These are phyloP conservation scores for Taphrorychus bicolor DNA, from an alignment of 2,888 invertebrate genomes.

Conservation along the genomic window DNA sequence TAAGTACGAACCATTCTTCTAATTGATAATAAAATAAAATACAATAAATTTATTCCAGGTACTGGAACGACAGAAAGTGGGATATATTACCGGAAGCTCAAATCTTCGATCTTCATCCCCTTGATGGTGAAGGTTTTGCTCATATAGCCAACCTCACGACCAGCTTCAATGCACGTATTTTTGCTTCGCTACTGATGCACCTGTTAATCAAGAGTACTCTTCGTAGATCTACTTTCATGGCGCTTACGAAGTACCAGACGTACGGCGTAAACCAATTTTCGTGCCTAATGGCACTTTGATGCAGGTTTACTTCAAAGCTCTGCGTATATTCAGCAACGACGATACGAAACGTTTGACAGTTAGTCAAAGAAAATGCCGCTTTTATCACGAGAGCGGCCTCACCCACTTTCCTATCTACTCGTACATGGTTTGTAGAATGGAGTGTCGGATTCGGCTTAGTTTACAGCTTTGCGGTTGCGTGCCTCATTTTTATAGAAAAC, in stretches of 20 bases:
- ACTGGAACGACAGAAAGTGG: conserved; percentile 68
- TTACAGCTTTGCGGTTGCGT: conserved; percentile 71
- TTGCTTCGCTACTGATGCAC: background rate
- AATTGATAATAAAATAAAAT: background rate
- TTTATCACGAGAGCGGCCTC: conserved; percentile 70
- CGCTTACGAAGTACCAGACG: conserved; percentile 71
- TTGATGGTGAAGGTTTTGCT: conserved; percentile 79
- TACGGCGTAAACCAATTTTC: conserved; percentile 61
- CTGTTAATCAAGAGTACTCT: background rate
- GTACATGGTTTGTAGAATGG: conserved; percentile 73
- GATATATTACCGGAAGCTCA: conserved; percentile 59
- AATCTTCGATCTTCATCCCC: conserved; percentile 69
- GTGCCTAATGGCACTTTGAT: conserved; percentile 54
- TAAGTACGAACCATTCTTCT: conserved; percentile 58
- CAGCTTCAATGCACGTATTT: conserved; percentile 65
- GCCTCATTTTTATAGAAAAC: conserved; percentile 74
- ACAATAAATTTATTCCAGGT: conserved; percentile 60
- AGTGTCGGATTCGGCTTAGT: conserved; percentile 72
- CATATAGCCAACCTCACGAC: conserved; percentile 75
- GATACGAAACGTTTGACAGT: conserved; percentile 60
- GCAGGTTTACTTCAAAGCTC: conserved; percentile 54
- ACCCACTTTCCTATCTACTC: conserved; percentile 73
- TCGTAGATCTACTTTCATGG: conserved; percentile 70
- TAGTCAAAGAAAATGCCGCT: conserved; percentile 73
- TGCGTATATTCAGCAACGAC: conserved; percentile 56